A percentile compares a stretch with the other conserved stretches of the same genome.
Conservation (phyloP, 2,888 invertebrate genomes). For the Pasiphila rectangulata region DNA sequence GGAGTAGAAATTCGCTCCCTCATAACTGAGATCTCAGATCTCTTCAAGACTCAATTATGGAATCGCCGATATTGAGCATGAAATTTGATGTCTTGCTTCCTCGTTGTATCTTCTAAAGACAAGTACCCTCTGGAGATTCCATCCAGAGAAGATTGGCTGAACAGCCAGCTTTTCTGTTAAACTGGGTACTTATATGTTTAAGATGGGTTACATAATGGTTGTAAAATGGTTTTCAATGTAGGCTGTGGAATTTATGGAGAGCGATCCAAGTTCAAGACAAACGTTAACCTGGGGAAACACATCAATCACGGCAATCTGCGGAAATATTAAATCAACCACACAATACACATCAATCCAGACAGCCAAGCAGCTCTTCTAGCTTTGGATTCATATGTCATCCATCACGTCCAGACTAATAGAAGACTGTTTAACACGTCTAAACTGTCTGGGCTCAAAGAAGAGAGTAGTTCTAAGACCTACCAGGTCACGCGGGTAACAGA, state of each 20-base stretch:
- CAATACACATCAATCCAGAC: neutral
- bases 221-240: neutral
- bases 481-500: no score
- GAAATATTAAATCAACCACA: neutral
- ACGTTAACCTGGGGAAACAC: neutral
- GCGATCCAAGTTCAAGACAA: neutral
- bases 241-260: slow-evolving; percentile 1
- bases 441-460: neutral
- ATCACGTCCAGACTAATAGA: neutral
- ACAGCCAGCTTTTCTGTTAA: no score
- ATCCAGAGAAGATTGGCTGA: no score
- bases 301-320: neutral
- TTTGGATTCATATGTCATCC: neutral
- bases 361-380: neutral
- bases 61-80: no score
- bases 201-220: no score
- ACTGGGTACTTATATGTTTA: no score
- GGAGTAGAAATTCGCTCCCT: no score
- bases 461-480: neutral
- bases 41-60: no score
- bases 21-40: no score
- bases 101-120: no score
- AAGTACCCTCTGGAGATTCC: no score
- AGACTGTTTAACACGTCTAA: neutral
- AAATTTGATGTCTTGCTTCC: no score